Evolutionary conservation across 2,888 invertebrate species (phyloP).

Genomic region (Autographa pulchrina): DNA sequence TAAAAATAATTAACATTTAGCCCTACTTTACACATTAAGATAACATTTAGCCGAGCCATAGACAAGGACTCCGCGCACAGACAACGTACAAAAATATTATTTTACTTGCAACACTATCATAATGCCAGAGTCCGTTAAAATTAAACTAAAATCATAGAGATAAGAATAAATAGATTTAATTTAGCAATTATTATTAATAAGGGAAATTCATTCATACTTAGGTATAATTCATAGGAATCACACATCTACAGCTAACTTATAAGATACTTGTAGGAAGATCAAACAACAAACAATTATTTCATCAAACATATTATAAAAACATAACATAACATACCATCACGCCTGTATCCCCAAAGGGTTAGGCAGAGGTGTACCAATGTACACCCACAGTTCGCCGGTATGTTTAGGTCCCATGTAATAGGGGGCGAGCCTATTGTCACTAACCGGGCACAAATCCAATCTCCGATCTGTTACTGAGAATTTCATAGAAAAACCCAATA

Average conservation of each 20-base stretch:
- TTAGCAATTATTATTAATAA: slow-evolving; percentile 45
- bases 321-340: too few species aligned
- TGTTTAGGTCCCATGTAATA: too few species aligned
- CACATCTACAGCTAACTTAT: slow-evolving; percentile 34
- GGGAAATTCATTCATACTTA: slow-evolving; percentile 32
- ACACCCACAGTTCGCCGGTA: too few species aligned
- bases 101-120: slow-evolving; percentile 53
- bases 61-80: slow-evolving; percentile 55
- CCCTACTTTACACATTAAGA: slow-evolving; percentile 76
- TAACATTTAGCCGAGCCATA: slow-evolving; percentile 69
- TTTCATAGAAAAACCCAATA: too few species aligned
- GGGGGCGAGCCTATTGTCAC: too few species aligned
- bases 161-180: slow-evolving; percentile 54
- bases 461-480: too few species aligned
- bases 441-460: too few species aligned
- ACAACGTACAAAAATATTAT: slow-evolving; percentile 60
- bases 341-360: too few species aligned
- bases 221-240: slow-evolving; percentile 39
- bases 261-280: slow-evolving; percentile 42
- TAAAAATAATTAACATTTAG: slow-evolving; percentile 87
- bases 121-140: slow-evolving; percentile 50
- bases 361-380: too few species aligned
- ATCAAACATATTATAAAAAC: slow-evolving; percentile 15
- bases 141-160: slow-evolving; percentile 49
- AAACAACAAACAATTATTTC: slow-evolving; percentile 41